Percentiles rank a stretch among this genome's conserved stretches.
Conservation (phyloP, 2,113 vertebrate genomes). For the Hippocampus comes region DNA sequence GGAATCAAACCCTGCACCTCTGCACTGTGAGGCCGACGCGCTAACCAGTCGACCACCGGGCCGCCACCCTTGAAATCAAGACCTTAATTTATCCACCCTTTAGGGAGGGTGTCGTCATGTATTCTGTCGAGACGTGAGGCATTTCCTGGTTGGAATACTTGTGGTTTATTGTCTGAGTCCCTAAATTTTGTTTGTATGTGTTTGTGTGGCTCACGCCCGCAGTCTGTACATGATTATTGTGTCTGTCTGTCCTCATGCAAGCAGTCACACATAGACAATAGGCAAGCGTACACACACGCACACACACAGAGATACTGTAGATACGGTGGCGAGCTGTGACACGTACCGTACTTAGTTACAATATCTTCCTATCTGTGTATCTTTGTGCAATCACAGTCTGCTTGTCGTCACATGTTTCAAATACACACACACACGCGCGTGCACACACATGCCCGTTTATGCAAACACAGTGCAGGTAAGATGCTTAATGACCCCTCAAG, state of each 20-base stretch:
- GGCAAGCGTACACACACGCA: slow-evolving; percentile 11
- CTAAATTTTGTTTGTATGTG: neutral
- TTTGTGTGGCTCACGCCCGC: slow-evolving; percentile 26
- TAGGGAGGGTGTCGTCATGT: neutral
- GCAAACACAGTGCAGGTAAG: slow-evolving; percentile 4
- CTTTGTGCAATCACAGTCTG: slow-evolving; percentile 42
- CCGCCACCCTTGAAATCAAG: too few relatives aligned
- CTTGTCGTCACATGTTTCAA: slow-evolving; percentile 44
- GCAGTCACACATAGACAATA: neutral
- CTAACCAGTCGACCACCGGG: too few relatives aligned
- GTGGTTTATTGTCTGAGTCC: slow-evolving; percentile 1
- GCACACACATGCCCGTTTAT: slow-evolving; percentile 15
- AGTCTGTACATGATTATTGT: slow-evolving; percentile 20
- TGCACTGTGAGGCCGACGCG: too few relatives aligned
- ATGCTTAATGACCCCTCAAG: slow-evolving; percentile 7
- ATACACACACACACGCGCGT: slow-evolving; percentile 15
- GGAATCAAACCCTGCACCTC: too few relatives aligned
- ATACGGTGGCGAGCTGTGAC: slow-evolving; percentile 23
- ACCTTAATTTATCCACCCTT: neutral
- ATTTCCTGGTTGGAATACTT: neutral
- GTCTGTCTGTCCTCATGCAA: slow-evolving; percentile 14
- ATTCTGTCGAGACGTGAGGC: neutral
- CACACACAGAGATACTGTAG: slow-evolving; percentile 5
- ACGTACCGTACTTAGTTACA: slow-evolving; percentile 1
- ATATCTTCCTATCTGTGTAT: slow-evolving; percentile 11